These are phyloP conservation scores for Latrodectus geometricus DNA, from an alignment of 1,140 invertebrate genomes.

Conservation along the genomic window DNA sequence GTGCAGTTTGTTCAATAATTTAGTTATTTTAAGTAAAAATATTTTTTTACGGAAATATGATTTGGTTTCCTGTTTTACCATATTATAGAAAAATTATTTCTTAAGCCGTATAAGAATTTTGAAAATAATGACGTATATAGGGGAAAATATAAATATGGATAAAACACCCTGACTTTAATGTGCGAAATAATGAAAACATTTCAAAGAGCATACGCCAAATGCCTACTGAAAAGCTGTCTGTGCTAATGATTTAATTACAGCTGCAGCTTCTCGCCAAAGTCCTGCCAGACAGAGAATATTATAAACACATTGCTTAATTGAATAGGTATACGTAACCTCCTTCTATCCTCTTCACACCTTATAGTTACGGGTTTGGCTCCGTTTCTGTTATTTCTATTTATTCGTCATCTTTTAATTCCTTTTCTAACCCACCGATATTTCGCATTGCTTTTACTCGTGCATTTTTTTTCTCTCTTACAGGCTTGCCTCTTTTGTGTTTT, in stretches of 20 bases:
- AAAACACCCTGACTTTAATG: background rate
- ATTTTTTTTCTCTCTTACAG: background rate
- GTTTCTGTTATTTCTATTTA: slow-evolving; percentile 1
- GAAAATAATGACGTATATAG: no score
- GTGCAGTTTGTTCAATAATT: no score
- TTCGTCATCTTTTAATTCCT: background rate
- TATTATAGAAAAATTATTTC: no score
- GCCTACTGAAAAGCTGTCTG: slow-evolving; percentile 28
- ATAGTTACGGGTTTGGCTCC: background rate
- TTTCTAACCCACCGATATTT: no score
- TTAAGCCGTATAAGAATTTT: no score
- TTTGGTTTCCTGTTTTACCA: no score
- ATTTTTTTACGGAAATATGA: no score
- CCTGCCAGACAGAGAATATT: background rate
- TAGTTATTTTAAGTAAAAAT: no score
- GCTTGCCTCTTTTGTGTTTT: slow-evolving; percentile 32
- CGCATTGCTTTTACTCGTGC: no score
- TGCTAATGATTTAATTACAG: slow-evolving; percentile 49
- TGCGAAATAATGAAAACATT: no score
- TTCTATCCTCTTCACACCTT: background rate
- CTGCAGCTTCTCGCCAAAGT: background rate
- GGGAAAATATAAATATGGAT: background rate
- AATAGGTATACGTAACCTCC: background rate
- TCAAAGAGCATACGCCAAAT: background rate
- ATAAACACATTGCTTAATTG: slow-evolving; percentile 18